A percentile compares a stretch with the other conserved stretches of the same genome.
Evolutionary conservation across 2,888 invertebrate genomes (phyloP).

Genomic region (Blomia tropicalis): DNA sequence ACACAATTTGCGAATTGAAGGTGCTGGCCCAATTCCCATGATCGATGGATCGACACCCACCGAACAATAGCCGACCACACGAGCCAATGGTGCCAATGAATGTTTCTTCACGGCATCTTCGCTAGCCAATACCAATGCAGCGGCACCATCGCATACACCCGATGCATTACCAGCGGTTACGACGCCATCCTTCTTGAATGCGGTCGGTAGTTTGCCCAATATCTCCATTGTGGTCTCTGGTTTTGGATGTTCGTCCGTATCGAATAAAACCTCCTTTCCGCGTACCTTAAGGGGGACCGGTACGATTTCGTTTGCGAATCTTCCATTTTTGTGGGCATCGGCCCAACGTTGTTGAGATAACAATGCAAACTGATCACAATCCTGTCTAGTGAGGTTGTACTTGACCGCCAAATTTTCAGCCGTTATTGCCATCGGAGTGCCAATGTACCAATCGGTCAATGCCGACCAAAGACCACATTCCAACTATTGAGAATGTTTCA

Average conservation of each 20-base stretch:
- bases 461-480: conserved; percentile 82
- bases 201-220: conserved; percentile 63
- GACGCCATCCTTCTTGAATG: conserved; percentile 84
- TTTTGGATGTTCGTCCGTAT: conserved; percentile 80
- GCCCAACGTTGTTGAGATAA: conserved; percentile 76
- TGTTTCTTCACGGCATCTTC: conserved; percentile 69
- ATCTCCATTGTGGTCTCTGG: conserved; percentile 70
- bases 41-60: conserved; percentile 91
- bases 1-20: conserved; percentile 72
- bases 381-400: conserved; percentile 59
- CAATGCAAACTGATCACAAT: conserved; percentile 68
- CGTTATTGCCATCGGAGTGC: conserved; percentile 86
- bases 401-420: conserved; percentile 81
- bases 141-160: conserved; percentile 97
- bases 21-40: conserved; percentile 94
- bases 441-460: conserved; percentile 70
- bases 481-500: conserved; percentile 42
- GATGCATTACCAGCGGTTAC: conserved; percentile 69
- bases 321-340: conserved; percentile 66
- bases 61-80: conserved; percentile 74
- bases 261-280: conserved; percentile 53
- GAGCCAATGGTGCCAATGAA: conserved; percentile 70
- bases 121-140: conserved; percentile 70
- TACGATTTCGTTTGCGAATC: conserved; percentile 73
- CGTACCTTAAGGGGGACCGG: conserved; percentile 61